A percentile compares a stretch with the other conserved stretches of the same genome.
Evolutionary conservation across 2,113 vertebrate genomes (phyloP).

Genomic region (Nibea coibor): DNA sequence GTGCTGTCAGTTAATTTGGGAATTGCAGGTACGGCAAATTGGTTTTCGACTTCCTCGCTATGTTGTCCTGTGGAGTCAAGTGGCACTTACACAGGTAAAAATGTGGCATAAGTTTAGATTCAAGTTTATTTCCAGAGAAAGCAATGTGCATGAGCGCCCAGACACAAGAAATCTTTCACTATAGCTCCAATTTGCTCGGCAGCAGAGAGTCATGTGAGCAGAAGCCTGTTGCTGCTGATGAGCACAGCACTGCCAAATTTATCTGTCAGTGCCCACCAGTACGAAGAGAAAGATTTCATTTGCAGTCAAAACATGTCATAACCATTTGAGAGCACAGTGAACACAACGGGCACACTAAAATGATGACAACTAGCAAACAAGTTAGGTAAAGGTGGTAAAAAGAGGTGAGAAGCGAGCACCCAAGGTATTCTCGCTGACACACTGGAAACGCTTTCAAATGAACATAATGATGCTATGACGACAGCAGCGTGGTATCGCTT

Average conservation of each 20-base stretch:
- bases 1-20: not conserved
- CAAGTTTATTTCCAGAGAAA: slow-evolving; percentile 1
- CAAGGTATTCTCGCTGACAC: slow-evolving; percentile 48
- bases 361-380: slow-evolving; percentile 69
- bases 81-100: not conserved
- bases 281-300: slow-evolving; percentile 65
- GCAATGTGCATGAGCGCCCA: not conserved
- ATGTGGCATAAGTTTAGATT: not conserved
- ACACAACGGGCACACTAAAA: slow-evolving; percentile 55
- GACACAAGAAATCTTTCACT: slow-evolving; percentile 25
- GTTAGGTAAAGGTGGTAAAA: slow-evolving; percentile 42
- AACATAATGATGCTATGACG: slow-evolving; percentile 63
- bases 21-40: slow-evolving; percentile 5
- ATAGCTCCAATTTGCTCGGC: slow-evolving; percentile 48
- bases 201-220: slow-evolving; percentile 40
- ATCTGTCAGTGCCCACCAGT: slow-evolving; percentile 39
- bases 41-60: not conserved
- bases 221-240: slow-evolving; percentile 60
- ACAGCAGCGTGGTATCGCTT: slow-evolving; percentile 38
- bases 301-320: slow-evolving; percentile 72
- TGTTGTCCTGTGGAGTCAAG: not conserved
- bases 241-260: slow-evolving; percentile 67
- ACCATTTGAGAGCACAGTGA: slow-evolving; percentile 59
- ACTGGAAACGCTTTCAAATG: slow-evolving; percentile 64
- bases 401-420: slow-evolving; percentile 52